Base-by-base conservation (phyloP, 2,888 invertebrate species). In the Phytoseiulus persimilis region DNA sequence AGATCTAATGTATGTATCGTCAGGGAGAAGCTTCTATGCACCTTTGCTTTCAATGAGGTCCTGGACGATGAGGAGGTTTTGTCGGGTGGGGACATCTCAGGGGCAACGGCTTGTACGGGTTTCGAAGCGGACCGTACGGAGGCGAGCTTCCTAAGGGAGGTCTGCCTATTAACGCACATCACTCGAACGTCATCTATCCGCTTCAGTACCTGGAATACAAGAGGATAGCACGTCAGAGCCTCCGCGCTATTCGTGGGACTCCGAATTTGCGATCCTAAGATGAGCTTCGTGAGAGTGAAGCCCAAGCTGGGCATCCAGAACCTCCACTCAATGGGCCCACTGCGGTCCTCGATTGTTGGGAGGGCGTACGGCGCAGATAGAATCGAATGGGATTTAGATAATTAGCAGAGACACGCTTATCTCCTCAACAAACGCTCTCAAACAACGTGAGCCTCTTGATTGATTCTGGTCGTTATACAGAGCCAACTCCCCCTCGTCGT, bases 151-250 rank as follows among this genome's bases (percentile, higher is more conserved):
- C 92, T 91, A 83, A 93, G 91, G 89, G 92, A 92, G 83, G 92
- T 91, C 90, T 92, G 92, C 91, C 96, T 95, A 93, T 97, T 96
- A 90, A 96, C 95, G 93, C 97, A 97, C 97, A 98, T 97, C 92
- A 96, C 93, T 92, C 96, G 96, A 0, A 98, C 96, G 93, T 98
- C 98, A 92, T 97, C 97, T 91, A 98, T 96, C 91, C 97, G 94
- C 94, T 97, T 96, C 89, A 97, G 94, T 91, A 97, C 97, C 96
- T 97, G 93, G 6, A 90, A 89, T 46, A 46, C 6, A 65, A 18
- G 18, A 28, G 28, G 18, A 14, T 28, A 65, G 2, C 9, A 65
- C 5, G 18, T 14, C 28, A 65, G 18, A 65, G 46, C 46, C 46
- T 46, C 9, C 33, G 84, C 84, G 90, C 83, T n/a, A 65, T 45